These are phyloP conservation scores for Cabera pusaria DNA, from an alignment of 2,888 invertebrate genomes.

Conservation along the genomic window DNA sequence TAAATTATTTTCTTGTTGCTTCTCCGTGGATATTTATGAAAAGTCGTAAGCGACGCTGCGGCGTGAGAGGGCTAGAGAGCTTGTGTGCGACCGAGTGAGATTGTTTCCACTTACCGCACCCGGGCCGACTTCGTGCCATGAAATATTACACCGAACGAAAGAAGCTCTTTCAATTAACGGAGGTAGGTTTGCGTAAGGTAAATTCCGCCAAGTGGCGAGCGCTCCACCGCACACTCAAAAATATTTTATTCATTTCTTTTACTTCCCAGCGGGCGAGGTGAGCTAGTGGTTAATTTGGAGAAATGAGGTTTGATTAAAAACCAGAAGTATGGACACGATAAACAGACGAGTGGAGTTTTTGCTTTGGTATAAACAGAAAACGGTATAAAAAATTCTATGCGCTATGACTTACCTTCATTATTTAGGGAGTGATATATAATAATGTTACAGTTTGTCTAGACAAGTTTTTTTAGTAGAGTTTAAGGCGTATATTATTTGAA, in stretches of 20 bases:
- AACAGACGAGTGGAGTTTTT: conserved; percentile 3
- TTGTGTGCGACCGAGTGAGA: conserved; percentile 57
- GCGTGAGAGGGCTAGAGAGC: conserved; percentile 56
- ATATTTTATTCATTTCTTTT: conserved; percentile 45
- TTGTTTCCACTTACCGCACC: conserved; percentile 49
- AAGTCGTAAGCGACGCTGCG: conserved; percentile 51
- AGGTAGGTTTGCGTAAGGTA: conserved; percentile 74
- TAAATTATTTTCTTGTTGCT: conserved; percentile 75
- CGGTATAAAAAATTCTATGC: too few relatives aligned
- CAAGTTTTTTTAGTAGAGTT: too few relatives aligned
- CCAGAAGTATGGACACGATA: conserved; percentile 4
- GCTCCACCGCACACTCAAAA: conserved; percentile 49
- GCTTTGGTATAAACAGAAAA: too few relatives aligned
- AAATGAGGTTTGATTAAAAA: conserved; percentile 13
- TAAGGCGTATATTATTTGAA: too few relatives aligned
- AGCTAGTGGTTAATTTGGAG: conserved; percentile 17
- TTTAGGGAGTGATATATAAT: too few relatives aligned
- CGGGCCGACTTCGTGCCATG: conserved; percentile 57
- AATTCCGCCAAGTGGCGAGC: conserved; percentile 62
- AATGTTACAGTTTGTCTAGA: too few relatives aligned
- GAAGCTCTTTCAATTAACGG: conserved; percentile 79
- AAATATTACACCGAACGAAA: conserved; percentile 78
- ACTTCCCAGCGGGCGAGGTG: conserved; percentile 14
- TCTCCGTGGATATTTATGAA: conserved; percentile 55
- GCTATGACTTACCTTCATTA: too few relatives aligned